A percentile compares a stretch with the other conserved stretches of the same genome.
phyloP scores from a whole-genome alignment of 2,113 vertebrate species.

The Aspidoscelis tigris region DNA sequence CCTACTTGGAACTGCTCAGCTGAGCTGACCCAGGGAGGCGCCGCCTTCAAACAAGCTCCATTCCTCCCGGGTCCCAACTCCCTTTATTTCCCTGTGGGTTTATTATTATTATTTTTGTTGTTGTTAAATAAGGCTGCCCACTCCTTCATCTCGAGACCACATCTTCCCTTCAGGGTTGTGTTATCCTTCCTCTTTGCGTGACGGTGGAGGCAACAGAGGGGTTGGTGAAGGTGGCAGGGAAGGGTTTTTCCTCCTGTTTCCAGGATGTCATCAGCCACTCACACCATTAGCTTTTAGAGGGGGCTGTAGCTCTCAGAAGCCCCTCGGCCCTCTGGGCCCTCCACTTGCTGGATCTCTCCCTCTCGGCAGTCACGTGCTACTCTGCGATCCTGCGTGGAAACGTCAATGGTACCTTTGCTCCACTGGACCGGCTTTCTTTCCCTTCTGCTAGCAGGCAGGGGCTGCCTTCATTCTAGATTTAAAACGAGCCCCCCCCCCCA shows the following conservation, averaged over 20 bases:
- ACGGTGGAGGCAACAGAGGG: slow-evolving; percentile 35
- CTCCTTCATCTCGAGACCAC: slow-evolving; percentile 54
- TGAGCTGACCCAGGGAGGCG: slow-evolving; percentile 68
- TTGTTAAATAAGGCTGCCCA: slow-evolving; percentile 33
- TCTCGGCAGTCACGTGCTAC: background rate
- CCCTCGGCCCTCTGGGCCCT: background rate
- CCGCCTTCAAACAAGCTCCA: slow-evolving; percentile 51
- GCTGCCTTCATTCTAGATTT: background rate
- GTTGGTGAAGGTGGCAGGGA: slow-evolving; percentile 18
- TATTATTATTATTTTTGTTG: slow-evolving; percentile 7
- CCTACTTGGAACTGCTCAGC: slow-evolving; percentile 96
- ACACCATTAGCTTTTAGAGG: slow-evolving; percentile 48
- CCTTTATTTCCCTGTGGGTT: no score
- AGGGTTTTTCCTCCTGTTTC: background rate
- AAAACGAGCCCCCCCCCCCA: background rate
- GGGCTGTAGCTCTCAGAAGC: background rate
- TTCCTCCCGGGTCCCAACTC: slow-evolving; percentile 53
- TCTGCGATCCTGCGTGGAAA: no score
- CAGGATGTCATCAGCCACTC: slow-evolving; percentile 15
- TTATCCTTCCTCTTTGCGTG: background rate
- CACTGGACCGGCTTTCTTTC: background rate
- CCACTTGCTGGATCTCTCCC: slow-evolving; percentile 33
- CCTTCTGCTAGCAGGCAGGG: background rate
- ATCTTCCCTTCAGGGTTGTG: slow-evolving; percentile 48
- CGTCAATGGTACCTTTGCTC: no score